Evolutionary conservation across 2,113 vertebrate species (phyloP).

Genomic region (Vulpes vulpes): DNA sequence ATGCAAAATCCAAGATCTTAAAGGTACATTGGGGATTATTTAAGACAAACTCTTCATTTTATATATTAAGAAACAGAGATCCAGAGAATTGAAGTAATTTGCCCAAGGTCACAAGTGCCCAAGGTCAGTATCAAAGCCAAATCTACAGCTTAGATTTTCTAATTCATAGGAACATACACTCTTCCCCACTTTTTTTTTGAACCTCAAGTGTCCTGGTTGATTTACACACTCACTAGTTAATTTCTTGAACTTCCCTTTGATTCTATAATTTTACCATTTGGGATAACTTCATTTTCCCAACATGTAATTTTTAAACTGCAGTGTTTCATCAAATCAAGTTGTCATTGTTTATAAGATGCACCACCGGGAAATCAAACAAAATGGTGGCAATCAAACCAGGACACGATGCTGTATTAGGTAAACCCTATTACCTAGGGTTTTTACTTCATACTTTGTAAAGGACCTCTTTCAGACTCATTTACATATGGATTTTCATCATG

Average conservation of each 20-base stretch:
- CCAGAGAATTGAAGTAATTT: not conserved
- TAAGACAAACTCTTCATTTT: not conserved
- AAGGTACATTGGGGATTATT: not conserved
- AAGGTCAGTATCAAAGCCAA: not conserved
- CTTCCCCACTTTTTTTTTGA: not conserved
- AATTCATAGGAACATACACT: not conserved
- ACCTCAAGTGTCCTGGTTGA: not conserved
- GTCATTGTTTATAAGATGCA: not conserved
- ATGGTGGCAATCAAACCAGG: not conserved
- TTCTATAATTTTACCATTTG: not conserved
- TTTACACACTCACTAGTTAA: not conserved
- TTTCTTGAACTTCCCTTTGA: not conserved
- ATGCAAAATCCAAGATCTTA: not conserved
- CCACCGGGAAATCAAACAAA: not conserved
- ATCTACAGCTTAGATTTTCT: not conserved
- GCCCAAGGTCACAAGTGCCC: not conserved
- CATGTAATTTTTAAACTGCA: conserved; percentile 25
- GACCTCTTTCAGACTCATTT: conserved; percentile 3
- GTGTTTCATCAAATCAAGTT: not conserved
- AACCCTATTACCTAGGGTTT: not conserved
- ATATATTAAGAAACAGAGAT: not conserved
- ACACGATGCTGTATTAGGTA: not conserved
- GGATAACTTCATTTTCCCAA: not conserved
- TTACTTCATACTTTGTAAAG: conserved; percentile 16
- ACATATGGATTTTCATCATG: not conserved